Base-by-base conservation (phyloP, 2,797 vertebrate species). In the Oophaga sylvatica region DNA sequence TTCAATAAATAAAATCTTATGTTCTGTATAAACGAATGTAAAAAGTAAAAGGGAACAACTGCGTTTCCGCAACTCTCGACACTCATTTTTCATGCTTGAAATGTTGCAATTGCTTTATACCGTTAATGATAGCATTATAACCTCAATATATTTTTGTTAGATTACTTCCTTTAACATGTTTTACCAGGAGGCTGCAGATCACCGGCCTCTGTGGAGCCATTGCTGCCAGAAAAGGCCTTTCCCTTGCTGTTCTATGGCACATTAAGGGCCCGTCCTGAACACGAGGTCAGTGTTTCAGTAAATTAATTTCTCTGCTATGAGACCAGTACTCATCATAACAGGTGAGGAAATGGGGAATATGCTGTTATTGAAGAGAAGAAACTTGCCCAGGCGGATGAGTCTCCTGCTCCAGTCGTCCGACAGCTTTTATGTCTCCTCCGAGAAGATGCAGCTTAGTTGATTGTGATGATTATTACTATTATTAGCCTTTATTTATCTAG, bases 221-320 rank as follows among this genome's bases (percentile, higher is more conserved):
- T 84, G 76, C 83, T 84, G 83, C 59, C 57, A 45, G 71, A 41
- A 71, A 84, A 84, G 83, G 83, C 73, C 83, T 84, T 84, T 84
- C 70, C 75, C 71, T 84, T n/a, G 83, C 83, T 65, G 35, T 84
- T 84, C 57, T 22, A 45, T 26, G 60, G 31, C 83, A 77, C 83
- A 84, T 84, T 84, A 84, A 84, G 71, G 59, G 59, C 71, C 71
- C 70, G 57, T 73, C 83, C 70, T 76, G 70, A 84, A 75, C 83
- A 76, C 62, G 83, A 84, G 83, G 83, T 84, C 83, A 84, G 83
- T 84, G 83, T 84, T 77, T 84, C 83, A 84, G 83, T 84, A 84
- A 84, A 77, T 84, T 84, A 84, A 84, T 84, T 84, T 77, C 35
- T 76, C 70, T 45, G 71, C 71, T 84, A 84, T 84, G 57, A 75